A percentile compares a stretch with the other conserved stretches of the same genome.
Conservation (phyloP, 2,797 vertebrate species). For the Sebastes wilsoni region DNA sequence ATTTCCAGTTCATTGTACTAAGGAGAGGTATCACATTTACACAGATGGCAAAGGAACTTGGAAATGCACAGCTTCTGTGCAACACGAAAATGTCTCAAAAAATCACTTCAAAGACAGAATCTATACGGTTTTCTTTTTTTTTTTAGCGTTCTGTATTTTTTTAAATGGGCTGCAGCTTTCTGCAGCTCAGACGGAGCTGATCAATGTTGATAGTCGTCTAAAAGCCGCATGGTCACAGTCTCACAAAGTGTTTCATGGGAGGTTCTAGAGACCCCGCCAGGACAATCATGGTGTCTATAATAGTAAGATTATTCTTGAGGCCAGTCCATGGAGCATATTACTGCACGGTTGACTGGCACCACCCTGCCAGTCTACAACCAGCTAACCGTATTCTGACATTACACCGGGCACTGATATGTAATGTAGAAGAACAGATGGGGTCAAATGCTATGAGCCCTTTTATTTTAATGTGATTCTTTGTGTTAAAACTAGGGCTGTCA, state of each 20-base stretch:
- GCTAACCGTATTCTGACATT: background rate
- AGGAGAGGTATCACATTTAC: conserved; percentile 86
- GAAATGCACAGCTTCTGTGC: conserved; percentile 73
- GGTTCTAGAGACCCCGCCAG: conserved; percentile 36
- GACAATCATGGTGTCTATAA: conserved; percentile 39
- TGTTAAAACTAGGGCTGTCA: background rate
- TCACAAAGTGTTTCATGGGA: conserved; percentile 41
- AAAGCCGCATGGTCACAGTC: conserved; percentile 34
- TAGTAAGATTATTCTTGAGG: conserved; percentile 45
- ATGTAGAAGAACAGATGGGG: background rate
- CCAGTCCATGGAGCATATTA: conserved; percentile 41
- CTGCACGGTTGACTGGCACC: conserved; percentile 17
- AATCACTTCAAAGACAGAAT: conserved; percentile 75
- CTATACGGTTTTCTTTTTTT: conserved; percentile 47
- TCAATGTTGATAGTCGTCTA: conserved; percentile 51
- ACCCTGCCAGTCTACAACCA: conserved; percentile 12
- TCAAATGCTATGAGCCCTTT: background rate
- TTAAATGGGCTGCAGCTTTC: conserved; percentile 37
- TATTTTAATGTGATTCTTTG: background rate
- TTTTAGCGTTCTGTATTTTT: conserved; percentile 28
- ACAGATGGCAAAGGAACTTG: conserved; percentile 82
- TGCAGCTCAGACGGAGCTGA: conserved; percentile 47
- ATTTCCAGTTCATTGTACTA: conserved; percentile 86
- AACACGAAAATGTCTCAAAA: conserved; percentile 68
- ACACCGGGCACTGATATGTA: background rate